Evolutionary conservation across 1,140 invertebrate species (phyloP), one percentile per base, ranked within the genome.

Genomic region (Plectrocnemia conspersa): DNA sequence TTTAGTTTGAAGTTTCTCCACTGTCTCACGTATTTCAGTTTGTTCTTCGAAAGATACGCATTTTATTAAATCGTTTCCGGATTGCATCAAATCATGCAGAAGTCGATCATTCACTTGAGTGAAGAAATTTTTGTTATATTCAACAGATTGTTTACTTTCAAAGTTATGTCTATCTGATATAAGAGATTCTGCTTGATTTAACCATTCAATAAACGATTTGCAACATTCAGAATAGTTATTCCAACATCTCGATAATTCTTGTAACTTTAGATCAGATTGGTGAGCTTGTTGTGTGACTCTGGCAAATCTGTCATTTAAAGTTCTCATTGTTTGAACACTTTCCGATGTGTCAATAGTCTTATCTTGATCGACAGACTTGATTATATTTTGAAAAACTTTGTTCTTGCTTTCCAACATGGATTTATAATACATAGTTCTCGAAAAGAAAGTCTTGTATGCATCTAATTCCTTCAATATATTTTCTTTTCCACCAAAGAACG

Each of bases 401-500:
- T 93, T 95, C 71, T 94, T 94, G 64, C 89, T 94, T 62, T 95
- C 91, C 32, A 96, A 66, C 85, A 94, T 93, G 0, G 91, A 93
- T 66, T 88, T 89, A 69, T 95, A 94, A 68, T 94, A 94, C 0
- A 91, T 79, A 0, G 84, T 89, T 53, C 91, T 81, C 0, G 89
- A 85, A 68, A 95, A 93, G 74, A 93, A 93, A 13, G 82, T 78
- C 68, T 93, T 92, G 64, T 96, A 88, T 61, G 80, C 82, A 44
- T 92, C 88, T 18, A 94, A 76, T 48, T 87, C 82, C 15, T 80
- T 76, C 58, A 88, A 80, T 15, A 89, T 79, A 2, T 78, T 70
- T 60, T 93, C 86, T 54, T 84, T 82, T n/a, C 81, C 83, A n/a
- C 80, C 82, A 0, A 80, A 72, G 23, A 41, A 58, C 10, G 60